Base-by-base conservation (phyloP, 1,140 invertebrate genomes). In the Trigoniulus corallinus region DNA sequence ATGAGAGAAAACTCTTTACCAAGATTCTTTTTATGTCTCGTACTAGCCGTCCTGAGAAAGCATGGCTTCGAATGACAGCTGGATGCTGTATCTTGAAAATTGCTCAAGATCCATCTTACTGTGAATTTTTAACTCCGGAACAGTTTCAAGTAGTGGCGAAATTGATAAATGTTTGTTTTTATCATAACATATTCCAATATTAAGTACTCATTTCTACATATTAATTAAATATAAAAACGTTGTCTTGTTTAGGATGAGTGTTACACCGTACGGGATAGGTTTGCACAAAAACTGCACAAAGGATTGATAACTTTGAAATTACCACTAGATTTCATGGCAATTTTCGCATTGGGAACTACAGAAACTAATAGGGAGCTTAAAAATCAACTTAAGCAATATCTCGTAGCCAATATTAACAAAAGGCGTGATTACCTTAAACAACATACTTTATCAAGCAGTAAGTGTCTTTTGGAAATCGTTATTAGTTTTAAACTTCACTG, bases 301-400 rank as follows among this genome's bases (percentile, higher is more conserved):
- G 88, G 88, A 45, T 68, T 85, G 24, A 71, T 77, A 4, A 73
- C 53, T 15, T 51, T 72, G 40, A 61, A 61, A 47, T 71, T 98
- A 44, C 92, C 92, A 1, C 66, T 96, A 47, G 89, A 96, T 68
- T 98, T 96, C 69, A 94, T 98, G 88, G 88, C 88, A 25, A 87
- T 89, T 64, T 93, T 95, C 67, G 82, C 81, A 10, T 69, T 96
- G 23, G 84, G 66, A 51, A 89, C 88, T 10, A 77, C 83, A 54
- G 91, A 95, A 68, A 75, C 79, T 22, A 81, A 91, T 52, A 80
- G 82, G 56, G 76, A 79, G 56, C 65, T 87, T 34, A 77, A 77
- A 52, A 61, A 61, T n/a, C 62, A 74, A 29, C 68, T 84, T 15
- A 80, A 79, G 56, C 75, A 81, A 56, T 86, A 82, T 62, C 82